Evolutionary conservation across 2,113 vertebrate species (phyloP).

Genomic region (Tetraodon nigroviridis): DNA sequence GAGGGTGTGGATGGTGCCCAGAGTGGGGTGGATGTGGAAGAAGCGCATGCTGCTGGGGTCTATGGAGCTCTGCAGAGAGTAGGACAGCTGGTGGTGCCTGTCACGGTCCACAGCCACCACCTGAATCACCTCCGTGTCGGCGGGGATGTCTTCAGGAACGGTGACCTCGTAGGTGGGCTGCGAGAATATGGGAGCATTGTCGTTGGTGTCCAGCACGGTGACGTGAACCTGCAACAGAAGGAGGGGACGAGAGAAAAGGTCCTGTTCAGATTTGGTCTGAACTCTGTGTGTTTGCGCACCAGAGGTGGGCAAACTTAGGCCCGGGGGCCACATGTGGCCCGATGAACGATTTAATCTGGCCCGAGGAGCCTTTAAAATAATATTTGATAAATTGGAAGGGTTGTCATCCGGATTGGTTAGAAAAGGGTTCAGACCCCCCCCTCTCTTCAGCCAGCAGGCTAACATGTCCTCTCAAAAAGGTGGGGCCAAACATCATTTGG

Average conservation of each 20-base stretch:
- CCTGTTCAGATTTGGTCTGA: neutral
- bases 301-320: too few species aligned
- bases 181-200: slow-evolving; percentile 92
- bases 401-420: too few species aligned
- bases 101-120: slow-evolving; percentile 91
- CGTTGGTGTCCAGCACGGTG: slow-evolving; percentile 91
- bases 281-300: too few species aligned
- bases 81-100: slow-evolving; percentile 86
- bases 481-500: too few species aligned
- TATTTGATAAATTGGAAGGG: too few species aligned
- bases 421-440: too few species aligned
- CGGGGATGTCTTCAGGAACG: slow-evolving; percentile 87
- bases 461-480: too few species aligned
- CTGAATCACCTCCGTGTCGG: slow-evolving; percentile 89
- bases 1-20: slow-evolving; percentile 82
- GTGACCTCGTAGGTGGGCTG: slow-evolving; percentile 86
- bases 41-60: slow-evolving; percentile 85
- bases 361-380: too few species aligned
- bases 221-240: slow-evolving; percentile 81
- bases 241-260: neutral
- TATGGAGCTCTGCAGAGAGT: slow-evolving; percentile 88
- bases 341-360: too few species aligned
- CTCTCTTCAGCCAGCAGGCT: too few species aligned
- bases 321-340: too few species aligned
- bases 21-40: slow-evolving; percentile 85